Evolutionary conservation across 2,113 vertebrate genomes (phyloP).

Genomic region (Takifugu bimaculatus): DNA sequence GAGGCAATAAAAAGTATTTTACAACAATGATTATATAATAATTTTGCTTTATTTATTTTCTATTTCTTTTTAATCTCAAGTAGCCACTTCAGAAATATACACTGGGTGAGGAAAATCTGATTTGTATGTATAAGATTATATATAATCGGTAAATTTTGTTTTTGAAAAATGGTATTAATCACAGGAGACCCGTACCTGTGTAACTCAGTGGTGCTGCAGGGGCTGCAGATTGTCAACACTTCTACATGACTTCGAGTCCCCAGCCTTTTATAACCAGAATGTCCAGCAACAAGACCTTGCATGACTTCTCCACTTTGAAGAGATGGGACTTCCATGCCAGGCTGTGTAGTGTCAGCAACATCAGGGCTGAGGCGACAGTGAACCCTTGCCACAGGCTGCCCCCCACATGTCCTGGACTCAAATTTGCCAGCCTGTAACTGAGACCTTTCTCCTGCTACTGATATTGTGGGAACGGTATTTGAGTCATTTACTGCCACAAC

Average conservation of each 20-base stretch:
- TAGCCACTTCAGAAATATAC: no score
- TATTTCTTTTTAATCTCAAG: no score
- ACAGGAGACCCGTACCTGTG: constrained; percentile 34
- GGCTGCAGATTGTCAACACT: constrained; percentile 77
- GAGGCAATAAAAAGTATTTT: background rate
- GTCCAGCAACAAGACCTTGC: constrained; percentile 19
- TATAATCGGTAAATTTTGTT: no score
- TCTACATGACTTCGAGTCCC: constrained; percentile 36
- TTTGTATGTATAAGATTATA: no score
- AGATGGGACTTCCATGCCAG: constrained; percentile 78
- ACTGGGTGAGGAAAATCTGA: no score
- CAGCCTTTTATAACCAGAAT: constrained; percentile 31
- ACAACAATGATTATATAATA: no score
- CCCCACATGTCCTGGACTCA: constrained; percentile 40
- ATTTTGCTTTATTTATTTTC: no score
- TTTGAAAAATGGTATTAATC: background rate
- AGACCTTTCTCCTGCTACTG: constrained; percentile 24
- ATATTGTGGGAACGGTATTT: constrained; percentile 27
- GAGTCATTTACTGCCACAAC: constrained; percentile 20
- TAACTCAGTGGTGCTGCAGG: constrained; percentile 86
- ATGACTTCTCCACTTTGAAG: constrained; percentile 40
- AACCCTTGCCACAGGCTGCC: constrained; percentile 29
- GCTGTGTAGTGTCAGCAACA: constrained; percentile 88
- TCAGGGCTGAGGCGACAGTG: constrained; percentile 66
- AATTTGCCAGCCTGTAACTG: constrained; percentile 47